A percentile compares a stretch with the other conserved stretches of the same genome.
Conservation (phyloP, 1,140 invertebrate species). For the Leptestheria dahalacensis region DNA sequence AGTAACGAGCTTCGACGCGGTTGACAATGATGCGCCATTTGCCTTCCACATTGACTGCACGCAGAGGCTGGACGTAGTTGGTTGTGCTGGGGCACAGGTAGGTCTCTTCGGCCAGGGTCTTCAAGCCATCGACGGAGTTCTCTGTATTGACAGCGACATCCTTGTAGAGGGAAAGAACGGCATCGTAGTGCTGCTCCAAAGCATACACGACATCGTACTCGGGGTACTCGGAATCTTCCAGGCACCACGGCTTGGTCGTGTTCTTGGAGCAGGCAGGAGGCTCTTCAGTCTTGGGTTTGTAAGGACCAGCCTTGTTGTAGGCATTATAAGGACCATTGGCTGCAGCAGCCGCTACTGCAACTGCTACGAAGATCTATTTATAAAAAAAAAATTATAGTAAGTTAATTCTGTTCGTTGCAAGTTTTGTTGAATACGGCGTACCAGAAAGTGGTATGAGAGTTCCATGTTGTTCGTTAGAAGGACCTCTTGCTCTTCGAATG, state of each 20-base stretch:
- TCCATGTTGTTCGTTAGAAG: neutral
- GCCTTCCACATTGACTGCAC: constrained; percentile 23
- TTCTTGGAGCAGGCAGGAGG: constrained; percentile 21
- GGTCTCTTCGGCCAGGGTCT: constrained; percentile 20
- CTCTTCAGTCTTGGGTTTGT: constrained; percentile 10
- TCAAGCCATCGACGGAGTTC: constrained; percentile 21
- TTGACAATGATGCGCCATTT: constrained; percentile 26
- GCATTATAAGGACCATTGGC: neutral
- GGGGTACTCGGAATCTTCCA: constrained; percentile 23
- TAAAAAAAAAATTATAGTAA: neutral
- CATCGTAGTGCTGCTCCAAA: constrained; percentile 18
- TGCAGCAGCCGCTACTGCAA: neutral
- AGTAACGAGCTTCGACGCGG: constrained; percentile 22
- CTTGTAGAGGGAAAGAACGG: constrained; percentile 21
- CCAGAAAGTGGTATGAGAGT: constrained; percentile 3
- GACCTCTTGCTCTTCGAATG: neutral
- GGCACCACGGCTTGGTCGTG: constrained; percentile 22
- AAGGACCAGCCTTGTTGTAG: neutral
- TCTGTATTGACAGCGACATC: constrained; percentile 20
- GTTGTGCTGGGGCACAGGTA: constrained; percentile 20
- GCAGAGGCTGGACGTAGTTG: constrained; percentile 22
- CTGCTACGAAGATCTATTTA: neutral
- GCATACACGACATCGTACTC: constrained; percentile 17
- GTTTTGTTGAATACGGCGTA: neutral
- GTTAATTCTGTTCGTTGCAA: too few relatives aligned